These are phyloP conservation scores for Trichogramma pretiosum DNA, from an alignment of 1,140 invertebrate genomes.

Conservation along the genomic window DNA sequence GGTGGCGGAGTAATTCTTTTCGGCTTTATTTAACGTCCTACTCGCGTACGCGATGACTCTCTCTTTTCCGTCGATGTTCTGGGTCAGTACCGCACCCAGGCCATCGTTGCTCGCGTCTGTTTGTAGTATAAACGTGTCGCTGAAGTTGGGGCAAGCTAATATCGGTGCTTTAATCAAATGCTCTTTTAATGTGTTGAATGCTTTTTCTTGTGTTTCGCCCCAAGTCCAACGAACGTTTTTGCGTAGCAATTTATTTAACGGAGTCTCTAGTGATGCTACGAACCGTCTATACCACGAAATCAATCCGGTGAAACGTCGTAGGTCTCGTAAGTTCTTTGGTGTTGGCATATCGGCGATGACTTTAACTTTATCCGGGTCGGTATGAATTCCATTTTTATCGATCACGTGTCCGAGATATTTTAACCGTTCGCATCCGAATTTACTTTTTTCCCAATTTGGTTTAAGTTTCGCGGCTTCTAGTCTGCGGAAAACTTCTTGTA, in stretches of 20 bases:
- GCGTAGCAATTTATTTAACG: neutral
- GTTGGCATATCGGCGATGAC: constrained; percentile 30
- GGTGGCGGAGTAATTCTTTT: neutral
- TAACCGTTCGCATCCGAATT: no score
- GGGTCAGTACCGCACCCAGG: neutral
- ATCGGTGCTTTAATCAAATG: neutral
- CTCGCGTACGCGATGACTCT: neutral
- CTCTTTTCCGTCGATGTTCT: neutral
- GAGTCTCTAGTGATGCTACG: neutral
- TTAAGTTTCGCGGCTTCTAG: no score
- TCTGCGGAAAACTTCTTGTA: no score
- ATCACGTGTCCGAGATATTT: constrained; percentile 20
- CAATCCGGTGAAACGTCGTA: neutral
- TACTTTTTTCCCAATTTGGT: no score
- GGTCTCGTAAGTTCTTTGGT: neutral
- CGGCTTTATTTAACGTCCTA: neutral
- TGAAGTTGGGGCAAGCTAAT: neutral
- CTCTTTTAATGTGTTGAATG: neutral
- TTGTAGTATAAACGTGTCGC: neutral
- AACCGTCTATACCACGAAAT: neutral
- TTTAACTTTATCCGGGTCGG: constrained; percentile 27
- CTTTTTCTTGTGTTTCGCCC: neutral
- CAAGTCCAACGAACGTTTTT: neutral
- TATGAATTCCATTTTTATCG: constrained; percentile 24
- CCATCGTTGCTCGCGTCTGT: neutral